A percentile compares a stretch with the other conserved stretches of the same genome.
Evolutionary conservation across 1,140 invertebrate species (phyloP).

Genomic region (Epicauta chinensis): DNA sequence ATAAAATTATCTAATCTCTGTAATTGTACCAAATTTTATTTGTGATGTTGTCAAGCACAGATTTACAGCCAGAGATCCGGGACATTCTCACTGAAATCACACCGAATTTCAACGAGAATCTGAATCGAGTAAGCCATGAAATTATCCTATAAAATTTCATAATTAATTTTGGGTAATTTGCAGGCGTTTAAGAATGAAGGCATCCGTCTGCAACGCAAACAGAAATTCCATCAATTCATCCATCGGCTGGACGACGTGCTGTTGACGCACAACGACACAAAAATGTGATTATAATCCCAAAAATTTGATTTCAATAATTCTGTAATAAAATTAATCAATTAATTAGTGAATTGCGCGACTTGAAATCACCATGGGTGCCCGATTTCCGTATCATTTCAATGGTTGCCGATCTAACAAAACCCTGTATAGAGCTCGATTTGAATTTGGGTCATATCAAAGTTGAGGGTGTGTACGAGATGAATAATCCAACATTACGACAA

Average conservation of each 20-base stretch:
- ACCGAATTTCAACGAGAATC: slow-evolving; percentile 32
- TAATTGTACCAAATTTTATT: too few relatives aligned
- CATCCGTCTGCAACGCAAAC: slow-evolving; percentile 19
- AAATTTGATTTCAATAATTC: too few relatives aligned
- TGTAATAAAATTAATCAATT: neutral
- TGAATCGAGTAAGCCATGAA: slow-evolving; percentile 32
- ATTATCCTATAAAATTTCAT: too few relatives aligned
- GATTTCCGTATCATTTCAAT: slow-evolving; percentile 29
- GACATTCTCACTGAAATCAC: slow-evolving; percentile 21
- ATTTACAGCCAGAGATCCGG: slow-evolving; percentile 12
- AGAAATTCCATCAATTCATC: slow-evolving; percentile 19
- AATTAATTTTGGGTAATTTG: neutral
- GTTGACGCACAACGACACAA: slow-evolving; percentile 22
- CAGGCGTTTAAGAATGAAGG: slow-evolving; percentile 34
- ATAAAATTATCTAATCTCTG: too few relatives aligned
- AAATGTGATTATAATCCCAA: slow-evolving; percentile 29
- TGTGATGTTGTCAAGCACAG: too few relatives aligned
- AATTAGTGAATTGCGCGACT: slow-evolving; percentile 31
- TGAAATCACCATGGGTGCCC: slow-evolving; percentile 30
- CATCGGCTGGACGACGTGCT: slow-evolving; percentile 30
- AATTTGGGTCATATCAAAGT: slow-evolving; percentile 29
- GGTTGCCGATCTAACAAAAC: slow-evolving; percentile 23
- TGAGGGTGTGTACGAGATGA: slow-evolving; percentile 32
- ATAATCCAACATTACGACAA: slow-evolving; percentile 27
- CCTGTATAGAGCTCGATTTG: slow-evolving; percentile 28